phyloP scores from a whole-genome alignment of 1,140 invertebrate species.

The Laupala kohalensis region DNA sequence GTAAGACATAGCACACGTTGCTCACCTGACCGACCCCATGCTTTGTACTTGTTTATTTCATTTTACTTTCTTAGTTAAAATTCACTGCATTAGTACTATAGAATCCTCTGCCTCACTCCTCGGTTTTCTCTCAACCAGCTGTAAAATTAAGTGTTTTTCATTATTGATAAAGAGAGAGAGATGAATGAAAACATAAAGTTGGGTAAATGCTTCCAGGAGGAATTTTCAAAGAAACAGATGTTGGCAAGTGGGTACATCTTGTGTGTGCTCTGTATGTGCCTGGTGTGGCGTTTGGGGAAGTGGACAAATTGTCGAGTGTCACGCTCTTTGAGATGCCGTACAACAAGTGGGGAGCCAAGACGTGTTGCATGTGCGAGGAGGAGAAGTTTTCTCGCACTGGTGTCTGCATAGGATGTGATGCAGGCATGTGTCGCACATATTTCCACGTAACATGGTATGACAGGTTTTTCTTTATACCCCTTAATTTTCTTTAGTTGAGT shows the following conservation, averaged over 20 bases:
- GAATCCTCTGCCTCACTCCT: too few species aligned
- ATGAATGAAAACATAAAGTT: too few species aligned
- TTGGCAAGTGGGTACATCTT: conserved; percentile 93
- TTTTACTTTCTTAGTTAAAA: too few species aligned
- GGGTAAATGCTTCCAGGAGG: conserved; percentile 68
- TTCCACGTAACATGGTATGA: conserved; percentile 93
- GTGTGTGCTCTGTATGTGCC: conserved; percentile 93
- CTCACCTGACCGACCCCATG: too few species aligned
- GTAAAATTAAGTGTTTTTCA: too few species aligned
- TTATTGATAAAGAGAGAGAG: too few species aligned
- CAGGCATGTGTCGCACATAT: conserved; percentile 91
- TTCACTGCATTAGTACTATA: too few species aligned
- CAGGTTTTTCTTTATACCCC: conserved; percentile 4
- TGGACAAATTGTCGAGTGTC: conserved; percentile 68
- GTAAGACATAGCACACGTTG: too few species aligned
- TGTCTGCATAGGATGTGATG: conserved; percentile 92
- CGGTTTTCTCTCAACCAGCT: too few species aligned
- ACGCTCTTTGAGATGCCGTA: conserved; percentile 94
- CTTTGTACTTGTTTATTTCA: too few species aligned
- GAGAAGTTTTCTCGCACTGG: conserved; percentile 75
- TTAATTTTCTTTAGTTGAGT: too few species aligned
- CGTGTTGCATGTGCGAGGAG: conserved; percentile 78
- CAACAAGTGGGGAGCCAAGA: conserved; percentile 83
- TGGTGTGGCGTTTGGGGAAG: conserved; percentile 94
- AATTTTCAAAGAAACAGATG: conserved; percentile 92